Evolutionary conservation across 2,113 vertebrate species (phyloP), one percentile per base, ranked within the genome.

Genomic region (Nothocercus nigrocapillus): DNA sequence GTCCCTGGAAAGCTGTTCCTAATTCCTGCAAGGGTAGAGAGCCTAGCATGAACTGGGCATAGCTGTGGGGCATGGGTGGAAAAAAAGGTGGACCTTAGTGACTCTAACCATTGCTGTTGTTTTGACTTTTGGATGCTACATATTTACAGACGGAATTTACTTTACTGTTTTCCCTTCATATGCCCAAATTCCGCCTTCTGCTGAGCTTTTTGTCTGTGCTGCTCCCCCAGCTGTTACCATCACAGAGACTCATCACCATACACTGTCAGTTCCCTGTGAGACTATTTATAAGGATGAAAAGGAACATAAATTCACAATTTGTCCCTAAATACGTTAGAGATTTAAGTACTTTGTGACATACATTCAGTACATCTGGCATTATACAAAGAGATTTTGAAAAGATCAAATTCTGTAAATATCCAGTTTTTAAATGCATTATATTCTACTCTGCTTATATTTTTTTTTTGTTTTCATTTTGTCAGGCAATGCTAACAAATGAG

Each of bases 401-500:
- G 67, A 82, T 95, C 75, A 88, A 62, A 89, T 82, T 82, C 67
- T 59, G 58, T 44, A 63, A 82, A 72, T 82, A 94, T 89, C 67
- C 89, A 63, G 53, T 85, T 93, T 87, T 54, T 85, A 85, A 70
- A 84, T 77, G 53, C 40, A 84, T 92, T 95, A 64, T 58, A 85
- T 94, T 92, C 49, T 51, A n/a, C 75, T 94, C 49, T 82, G 91
- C 82, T 94, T 94, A 66, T 54, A 87, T 49, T 67, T 27, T 54
- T 85, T 83, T 79, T 73, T 79, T 69, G 58, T 85, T 74, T 91
- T 96, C 87, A 77, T 92, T 95, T 95, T 95, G 93, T 95, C 84
- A 91, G 63, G 63, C 84, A 92, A 45, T 94, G 59, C 87, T 88
- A 96, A 91, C 93, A 97, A 95, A 95, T 95, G 85, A 95, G 89